Evolutionary conservation across 2,888 invertebrate genomes (phyloP), one percentile per base, ranked within the genome.

Genomic region (Alcis repandata): DNA sequence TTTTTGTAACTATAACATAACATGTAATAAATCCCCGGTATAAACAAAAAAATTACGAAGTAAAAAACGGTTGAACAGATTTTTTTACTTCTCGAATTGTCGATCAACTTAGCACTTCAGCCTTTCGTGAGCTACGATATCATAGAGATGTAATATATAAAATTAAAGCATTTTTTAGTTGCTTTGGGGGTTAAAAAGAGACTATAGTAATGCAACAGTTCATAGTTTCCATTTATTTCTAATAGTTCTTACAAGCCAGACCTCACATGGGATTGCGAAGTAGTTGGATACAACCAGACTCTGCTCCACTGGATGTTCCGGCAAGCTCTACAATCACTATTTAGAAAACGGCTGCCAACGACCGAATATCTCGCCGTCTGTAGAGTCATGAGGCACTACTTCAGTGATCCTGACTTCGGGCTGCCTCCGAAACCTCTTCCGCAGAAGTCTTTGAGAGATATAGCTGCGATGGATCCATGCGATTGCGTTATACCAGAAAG

Each of bases 291-390:
- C 54, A 71, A 86, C 1, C 82, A 82, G 68, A 54, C 71, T 1
- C 69, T 83, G 6, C 63, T 89, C 0, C 91, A 93, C 67, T 91
- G 91, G 91, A 92, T 93, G 92, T 92, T 93, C 56, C 80, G 89
- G 59, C 83, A 87, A 76, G 90, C 92, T 0, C 76, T 93, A 0
- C 87, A 91, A 49, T 79, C 84, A 0, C 59, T 82, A 1, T 73
- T 93, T 0, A 57, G 51, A 0, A 90, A 83, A 63, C 80, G 73
- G n/a, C 71, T 92, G 0, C 32, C 46, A 0, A 27, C 64, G 0
- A 0, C 45, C 0, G 92, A 92, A 4, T 86, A 67, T 52, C 69
- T 67, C 0, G 45, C 74, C 0, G 84, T 83, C 0, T 85, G 85
- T 61, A 15, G 41, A 1, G 77, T 87, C 0, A 66, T 92, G 0